A percentile compares a stretch with the other conserved stretches of the same genome.
These are phyloP conservation scores for Phanerotoma sp. DNA, from an alignment of 2,888 invertebrate genomes.

Conservation along the genomic window DNA sequence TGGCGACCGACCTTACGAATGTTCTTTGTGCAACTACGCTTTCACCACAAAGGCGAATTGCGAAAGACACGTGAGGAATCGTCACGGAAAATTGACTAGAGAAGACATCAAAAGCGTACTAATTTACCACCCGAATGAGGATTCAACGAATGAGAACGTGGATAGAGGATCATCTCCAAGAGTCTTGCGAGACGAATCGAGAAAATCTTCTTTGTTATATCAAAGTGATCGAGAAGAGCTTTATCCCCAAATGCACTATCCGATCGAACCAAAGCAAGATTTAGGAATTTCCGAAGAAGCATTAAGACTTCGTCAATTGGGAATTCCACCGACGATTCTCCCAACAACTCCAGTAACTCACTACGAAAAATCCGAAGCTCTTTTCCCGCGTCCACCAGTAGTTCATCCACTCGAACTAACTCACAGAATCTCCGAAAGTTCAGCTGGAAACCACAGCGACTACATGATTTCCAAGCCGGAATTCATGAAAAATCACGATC, in stretches of 20 bases:
- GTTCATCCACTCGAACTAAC: constrained; percentile 39
- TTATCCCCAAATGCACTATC: constrained; percentile 7
- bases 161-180: constrained; percentile 31
- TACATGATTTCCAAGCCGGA: constrained; percentile 35
- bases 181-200: constrained; percentile 44
- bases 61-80: constrained; percentile 89
- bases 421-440: constrained; percentile 34
- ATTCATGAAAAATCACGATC: constrained; percentile 24
- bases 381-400: constrained; percentile 27
- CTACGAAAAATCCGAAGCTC: constrained; percentile 32
- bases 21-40: constrained; percentile 92
- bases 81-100: constrained; percentile 82
- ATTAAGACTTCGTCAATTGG: constrained; percentile 5
- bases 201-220: constrained; percentile 46
- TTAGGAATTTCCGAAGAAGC: neutral
- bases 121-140: constrained; percentile 84
- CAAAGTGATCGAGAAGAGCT: constrained; percentile 37
- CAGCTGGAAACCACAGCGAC: constrained; percentile 34
- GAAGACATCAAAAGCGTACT: constrained; percentile 88
- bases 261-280: neutral
- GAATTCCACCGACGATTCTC: constrained; percentile 15
- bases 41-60: constrained; percentile 98
- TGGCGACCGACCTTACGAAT: constrained; percentile 93
- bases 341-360: constrained; percentile 22
- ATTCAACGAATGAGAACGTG: constrained; percentile 74